Percentiles rank a stretch among this genome's conserved stretches.
Conservation (phyloP, 2,113 vertebrate species). For the Pachyramphus minor region DNA sequence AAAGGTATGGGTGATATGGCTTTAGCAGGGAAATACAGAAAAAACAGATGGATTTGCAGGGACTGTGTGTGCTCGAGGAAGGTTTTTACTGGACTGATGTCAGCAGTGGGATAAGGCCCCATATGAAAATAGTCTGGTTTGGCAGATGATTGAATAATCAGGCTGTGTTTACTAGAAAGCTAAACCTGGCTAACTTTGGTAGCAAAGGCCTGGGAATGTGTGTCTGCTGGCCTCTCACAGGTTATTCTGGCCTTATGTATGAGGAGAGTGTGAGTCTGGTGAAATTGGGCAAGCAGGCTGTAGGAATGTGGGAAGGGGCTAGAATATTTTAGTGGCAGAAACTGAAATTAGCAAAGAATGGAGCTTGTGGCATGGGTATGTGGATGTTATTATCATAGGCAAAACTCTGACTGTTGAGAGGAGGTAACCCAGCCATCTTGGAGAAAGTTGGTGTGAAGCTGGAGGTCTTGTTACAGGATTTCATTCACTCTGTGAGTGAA, state of each 20-base stretch:
- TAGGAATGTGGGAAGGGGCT: background rate
- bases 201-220: background rate
- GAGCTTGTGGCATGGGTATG: fast-evolving
- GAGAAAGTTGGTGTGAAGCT: background rate
- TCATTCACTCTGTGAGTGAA: background rate
- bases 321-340: fast-evolving
- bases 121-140: background rate
- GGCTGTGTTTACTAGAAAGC: background rate
- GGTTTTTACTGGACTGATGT: background rate
- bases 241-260: background rate
- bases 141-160: background rate
- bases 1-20: fast-evolving
- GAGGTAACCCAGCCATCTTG: background rate
- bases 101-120: background rate
- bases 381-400: fast-evolving
- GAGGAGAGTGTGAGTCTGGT: background rate
- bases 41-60: background rate
- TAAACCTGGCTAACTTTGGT: background rate
- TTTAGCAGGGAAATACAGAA: background rate
- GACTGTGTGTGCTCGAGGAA: fast-evolving
- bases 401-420: background rate
- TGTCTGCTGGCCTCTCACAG: background rate
- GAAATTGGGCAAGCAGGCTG: background rate
- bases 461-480: background rate
- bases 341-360: background rate